phyloP scores from a whole-genome alignment of 2,888 invertebrate species.

The Pristionchus arcanus region DNA sequence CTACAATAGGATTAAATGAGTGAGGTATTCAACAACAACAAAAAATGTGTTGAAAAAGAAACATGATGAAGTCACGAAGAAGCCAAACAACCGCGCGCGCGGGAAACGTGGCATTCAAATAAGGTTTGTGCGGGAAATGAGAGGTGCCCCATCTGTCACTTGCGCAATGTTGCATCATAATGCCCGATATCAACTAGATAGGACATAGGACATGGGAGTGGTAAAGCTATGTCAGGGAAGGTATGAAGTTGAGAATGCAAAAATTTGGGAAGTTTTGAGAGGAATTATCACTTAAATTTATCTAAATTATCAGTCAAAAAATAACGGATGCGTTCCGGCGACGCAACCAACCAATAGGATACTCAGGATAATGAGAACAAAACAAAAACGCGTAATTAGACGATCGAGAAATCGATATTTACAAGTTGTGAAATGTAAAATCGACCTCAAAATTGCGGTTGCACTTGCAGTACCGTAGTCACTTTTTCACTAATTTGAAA shows the following conservation, averaged over 20 bases:
- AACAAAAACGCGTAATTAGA: not conserved
- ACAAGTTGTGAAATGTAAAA: not conserved
- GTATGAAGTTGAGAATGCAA: not conserved
- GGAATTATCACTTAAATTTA: not conserved
- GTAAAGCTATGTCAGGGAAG: not conserved
- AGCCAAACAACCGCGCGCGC: conserved; percentile 24
- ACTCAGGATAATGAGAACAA: not conserved
- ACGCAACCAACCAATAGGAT: not conserved
- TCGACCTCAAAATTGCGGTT: conserved; percentile 14
- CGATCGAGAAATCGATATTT: not conserved
- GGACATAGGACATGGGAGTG: not conserved
- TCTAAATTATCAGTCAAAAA: not conserved
- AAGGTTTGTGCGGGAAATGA: conserved; percentile 1
- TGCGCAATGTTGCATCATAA: not conserved
- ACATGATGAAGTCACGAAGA: not conserved
- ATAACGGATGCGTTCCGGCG: not conserved
- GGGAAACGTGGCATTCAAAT: conserved; percentile 29
- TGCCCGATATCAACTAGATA: not conserved
- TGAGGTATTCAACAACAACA: not conserved
- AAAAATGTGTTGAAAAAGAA: not conserved
- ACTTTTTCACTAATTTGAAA: too few relatives aligned
- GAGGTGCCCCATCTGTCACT: not conserved
- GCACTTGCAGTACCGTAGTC: not conserved
- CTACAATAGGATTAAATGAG: not conserved
- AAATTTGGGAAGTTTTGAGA: not conserved